A percentile compares a stretch with the other conserved stretches of the same genome.
phyloP scores from a whole-genome alignment of 2,888 invertebrate genomes.

The Timandra comae region DNA sequence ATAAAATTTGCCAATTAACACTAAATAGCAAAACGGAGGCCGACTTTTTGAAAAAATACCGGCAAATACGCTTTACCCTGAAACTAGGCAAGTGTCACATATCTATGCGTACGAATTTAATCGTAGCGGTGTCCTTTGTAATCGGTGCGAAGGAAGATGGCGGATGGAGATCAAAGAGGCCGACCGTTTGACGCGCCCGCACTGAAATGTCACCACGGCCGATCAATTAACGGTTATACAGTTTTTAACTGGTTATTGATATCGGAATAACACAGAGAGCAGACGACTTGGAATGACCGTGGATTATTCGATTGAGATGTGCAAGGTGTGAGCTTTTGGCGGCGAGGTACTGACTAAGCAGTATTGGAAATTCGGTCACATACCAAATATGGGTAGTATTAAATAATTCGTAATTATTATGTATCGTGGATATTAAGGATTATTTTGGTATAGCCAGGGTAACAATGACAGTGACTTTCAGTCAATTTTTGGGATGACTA shows the following conservation, averaged over 20 bases:
- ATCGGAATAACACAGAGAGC: slow-evolving; percentile 44
- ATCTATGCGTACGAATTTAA: slow-evolving; percentile 70
- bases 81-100: slow-evolving; percentile 69
- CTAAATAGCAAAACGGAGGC: slow-evolving; percentile 31
- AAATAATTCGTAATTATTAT: no score
- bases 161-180: slow-evolving; percentile 53
- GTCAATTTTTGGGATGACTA: no score
- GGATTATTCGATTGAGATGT: slow-evolving; percentile 39
- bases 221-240: slow-evolving; percentile 64
- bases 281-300: slow-evolving; percentile 40
- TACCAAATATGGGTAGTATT: no score
- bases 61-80: slow-evolving; percentile 41
- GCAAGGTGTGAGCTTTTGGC: slow-evolving; percentile 23
- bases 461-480: no score
- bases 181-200: slow-evolving; percentile 56
- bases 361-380: no score
- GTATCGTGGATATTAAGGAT: no score
- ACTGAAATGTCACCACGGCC: slow-evolving; percentile 72
- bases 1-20: slow-evolving; percentile 31
- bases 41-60: slow-evolving; percentile 36
- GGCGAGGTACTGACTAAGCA: no score
- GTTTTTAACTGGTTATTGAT: slow-evolving; percentile 62
- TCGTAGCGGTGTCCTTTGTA: slow-evolving; percentile 62
- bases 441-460: no score
- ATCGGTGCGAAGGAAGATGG: slow-evolving; percentile 40